Evolutionary conservation across 2,113 vertebrate species (phyloP).

Genomic region (Manacus vitellinus): DNA sequence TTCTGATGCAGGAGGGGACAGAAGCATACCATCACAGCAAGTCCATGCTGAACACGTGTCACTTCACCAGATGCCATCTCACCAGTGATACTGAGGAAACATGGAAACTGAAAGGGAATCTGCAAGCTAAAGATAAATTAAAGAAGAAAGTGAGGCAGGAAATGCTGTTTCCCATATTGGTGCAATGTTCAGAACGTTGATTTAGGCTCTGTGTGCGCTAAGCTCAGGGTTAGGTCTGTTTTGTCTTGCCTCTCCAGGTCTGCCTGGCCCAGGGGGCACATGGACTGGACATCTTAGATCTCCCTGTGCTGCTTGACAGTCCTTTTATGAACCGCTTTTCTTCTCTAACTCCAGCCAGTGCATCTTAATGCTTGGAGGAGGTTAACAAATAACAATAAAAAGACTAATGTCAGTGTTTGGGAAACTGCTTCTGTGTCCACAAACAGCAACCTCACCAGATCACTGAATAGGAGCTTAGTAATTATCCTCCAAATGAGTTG

Average conservation of each 20-base stretch:
- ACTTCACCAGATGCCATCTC: not conserved
- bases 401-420: not conserved
- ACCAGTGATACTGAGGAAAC: not conserved
- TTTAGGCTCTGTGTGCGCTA: not conserved
- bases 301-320: not conserved
- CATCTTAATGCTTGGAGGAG: not conserved
- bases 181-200: not conserved
- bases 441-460: not conserved
- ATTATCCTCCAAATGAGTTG: not conserved
- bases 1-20: not conserved
- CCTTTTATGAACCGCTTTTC: not conserved
- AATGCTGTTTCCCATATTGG: not conserved
- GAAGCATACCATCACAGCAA: not conserved
- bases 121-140: not conserved
- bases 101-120: not conserved
- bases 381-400: not conserved
- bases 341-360: not conserved
- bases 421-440: not conserved
- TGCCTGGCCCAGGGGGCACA: not conserved
- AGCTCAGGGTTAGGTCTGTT: not conserved
- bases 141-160: not conserved
- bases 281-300: not conserved
- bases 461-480: not conserved
- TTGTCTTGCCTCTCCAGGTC: not conserved
- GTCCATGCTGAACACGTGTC: accelerated